Percentiles rank a stretch among this genome's conserved stretches.
These are phyloP conservation scores for rabbit (Oryctolagus cuniculus) DNA, from an alignment of 2,113 vertebrate species.

Conservation along the genomic window DNA sequence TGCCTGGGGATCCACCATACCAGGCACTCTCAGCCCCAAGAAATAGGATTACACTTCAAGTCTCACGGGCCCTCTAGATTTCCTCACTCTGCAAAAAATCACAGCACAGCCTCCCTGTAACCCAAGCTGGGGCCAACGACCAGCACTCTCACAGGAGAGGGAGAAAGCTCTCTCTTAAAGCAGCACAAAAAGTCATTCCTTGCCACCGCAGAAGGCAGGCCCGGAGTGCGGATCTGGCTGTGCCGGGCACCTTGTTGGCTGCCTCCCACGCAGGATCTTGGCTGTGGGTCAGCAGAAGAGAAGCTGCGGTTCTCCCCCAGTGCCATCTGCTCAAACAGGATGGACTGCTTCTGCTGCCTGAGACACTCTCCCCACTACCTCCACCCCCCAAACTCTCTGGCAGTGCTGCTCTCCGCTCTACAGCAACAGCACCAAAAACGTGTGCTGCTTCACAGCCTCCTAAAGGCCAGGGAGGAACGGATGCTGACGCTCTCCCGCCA, in stretches of 20 bases:
- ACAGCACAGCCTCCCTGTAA: background rate
- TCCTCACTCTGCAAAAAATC: background rate
- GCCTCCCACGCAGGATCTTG: slow-evolving; percentile 53
- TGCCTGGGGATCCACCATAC: background rate
- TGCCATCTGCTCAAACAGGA: slow-evolving; percentile 66
- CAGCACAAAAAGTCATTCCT: slow-evolving; percentile 41
- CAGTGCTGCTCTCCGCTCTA: background rate
- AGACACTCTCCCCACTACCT: no score
- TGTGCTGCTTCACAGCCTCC: background rate
- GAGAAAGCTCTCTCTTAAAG: slow-evolving; percentile 57
- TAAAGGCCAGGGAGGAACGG: background rate
- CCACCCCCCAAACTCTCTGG: background rate
- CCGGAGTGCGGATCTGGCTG: background rate
- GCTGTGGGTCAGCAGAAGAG: slow-evolving; percentile 20
- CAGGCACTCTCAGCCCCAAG: background rate
- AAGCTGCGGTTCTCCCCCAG: slow-evolving; percentile 40
- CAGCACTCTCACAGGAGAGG: background rate
- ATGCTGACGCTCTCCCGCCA: background rate
- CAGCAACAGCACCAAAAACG: background rate
- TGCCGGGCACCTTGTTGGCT: background rate
- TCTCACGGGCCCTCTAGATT: background rate
- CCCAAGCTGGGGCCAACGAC: background rate
- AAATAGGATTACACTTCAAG: background rate
- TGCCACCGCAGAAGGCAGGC: background rate
- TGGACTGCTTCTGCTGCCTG: background rate